These are phyloP conservation scores for Myripristis jacobus DNA, from an alignment of 2,797 vertebrate genomes.

Conservation along the genomic window DNA sequence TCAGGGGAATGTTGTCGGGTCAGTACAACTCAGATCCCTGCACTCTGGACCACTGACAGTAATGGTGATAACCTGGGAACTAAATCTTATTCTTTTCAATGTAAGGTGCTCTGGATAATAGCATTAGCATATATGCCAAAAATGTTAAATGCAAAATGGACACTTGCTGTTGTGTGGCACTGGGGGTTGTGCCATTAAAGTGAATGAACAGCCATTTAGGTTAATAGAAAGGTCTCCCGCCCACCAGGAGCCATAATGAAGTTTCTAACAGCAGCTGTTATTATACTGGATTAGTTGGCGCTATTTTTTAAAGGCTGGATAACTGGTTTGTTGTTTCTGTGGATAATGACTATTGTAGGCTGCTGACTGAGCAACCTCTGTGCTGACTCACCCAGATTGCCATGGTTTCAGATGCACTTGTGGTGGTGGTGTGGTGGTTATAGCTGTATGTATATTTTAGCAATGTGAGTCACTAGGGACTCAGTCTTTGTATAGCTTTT, in stretches of 20 bases:
- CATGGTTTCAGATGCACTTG: neutral
- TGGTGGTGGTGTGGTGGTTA: neutral
- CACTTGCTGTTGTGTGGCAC: neutral
- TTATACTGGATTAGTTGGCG: constrained; percentile 17
- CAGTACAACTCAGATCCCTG: too few species aligned
- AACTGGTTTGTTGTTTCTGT: constrained; percentile 17
- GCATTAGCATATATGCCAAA: neutral
- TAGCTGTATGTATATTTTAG: neutral
- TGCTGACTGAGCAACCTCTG: too few species aligned
- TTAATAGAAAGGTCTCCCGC: constrained; percentile 16
- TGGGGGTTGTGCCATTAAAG: neutral
- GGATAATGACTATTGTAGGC: neutral
- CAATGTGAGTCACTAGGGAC: too few species aligned
- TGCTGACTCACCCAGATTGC: too few species aligned
- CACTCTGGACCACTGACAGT: too few species aligned
- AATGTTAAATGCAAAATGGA: neutral
- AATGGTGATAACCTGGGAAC: too few species aligned
- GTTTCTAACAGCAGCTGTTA: constrained; percentile 28
- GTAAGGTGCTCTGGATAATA: neutral
- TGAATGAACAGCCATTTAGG: constrained; percentile 5
- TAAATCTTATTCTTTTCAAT: too few species aligned
- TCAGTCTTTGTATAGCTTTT: too few species aligned
- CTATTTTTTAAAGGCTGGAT: constrained; percentile 11
- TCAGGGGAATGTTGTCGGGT: too few species aligned
- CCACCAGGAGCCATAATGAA: constrained; percentile 27